Base-by-base conservation (phyloP, 2,113 vertebrate species). In the Sorex fumeus region DNA sequence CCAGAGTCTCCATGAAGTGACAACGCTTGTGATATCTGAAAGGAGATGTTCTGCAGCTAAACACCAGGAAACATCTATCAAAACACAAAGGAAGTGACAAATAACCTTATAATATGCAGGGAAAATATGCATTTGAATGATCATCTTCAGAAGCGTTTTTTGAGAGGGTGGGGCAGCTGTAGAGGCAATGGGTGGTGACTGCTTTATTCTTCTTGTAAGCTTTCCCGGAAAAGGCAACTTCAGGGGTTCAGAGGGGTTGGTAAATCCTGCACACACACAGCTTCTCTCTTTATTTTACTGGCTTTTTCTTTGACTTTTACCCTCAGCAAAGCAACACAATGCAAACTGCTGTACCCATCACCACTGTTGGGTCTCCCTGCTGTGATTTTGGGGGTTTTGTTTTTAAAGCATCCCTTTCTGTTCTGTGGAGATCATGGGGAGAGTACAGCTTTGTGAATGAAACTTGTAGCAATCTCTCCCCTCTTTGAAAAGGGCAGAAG, bases 161-260 rank as follows among this genome's bases (percentile, higher is more conserved):
- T 32, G 18, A 60, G 57, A 16, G 57, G 57, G 57, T 60, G 9
- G 36, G 60, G 13, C 4, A 7, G 71, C 93, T 93, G 67, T 45
- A 13, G 93, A 71, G 77, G 67, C 71, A 57, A 86, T 4, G 21
- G 3, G 40, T 77, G 74, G 77, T 94, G 92, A 95, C 78, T 89
- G n/a, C 45, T 84, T 95, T 86, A 84, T 78, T 96, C 75, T 93
- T 94, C 94, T 62, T 50, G 86, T 92, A 97, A 97, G 95, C 96
- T 79, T 95, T 95, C 82, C 8, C 0, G 2, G 91, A 91, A 94
- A 93, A 96, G 77, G 81, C 85, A 79, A 88, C 57, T 94, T 96
- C 5, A 76, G 94, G 70, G 87, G 76, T n/a, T 87, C 47, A 70
- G 88, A 90, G 87, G 40, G 36, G 19, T 79, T 85, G 18, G 23